Conservation (phyloP, 2,113 vertebrate species). For the Coregonus clupeaformis region DNA sequence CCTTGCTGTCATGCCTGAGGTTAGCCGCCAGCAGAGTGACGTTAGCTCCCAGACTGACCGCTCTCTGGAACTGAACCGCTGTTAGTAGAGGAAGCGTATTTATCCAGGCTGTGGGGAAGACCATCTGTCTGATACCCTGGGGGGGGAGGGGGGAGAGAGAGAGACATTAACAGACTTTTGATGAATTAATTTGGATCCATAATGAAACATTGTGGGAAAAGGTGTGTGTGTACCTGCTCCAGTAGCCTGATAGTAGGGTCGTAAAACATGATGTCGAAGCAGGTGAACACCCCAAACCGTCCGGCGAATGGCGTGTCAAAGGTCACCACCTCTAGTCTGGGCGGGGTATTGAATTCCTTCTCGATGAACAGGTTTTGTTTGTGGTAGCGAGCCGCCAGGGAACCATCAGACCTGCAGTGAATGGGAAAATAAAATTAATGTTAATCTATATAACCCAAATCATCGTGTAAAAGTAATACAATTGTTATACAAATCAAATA, state of each 20-base stretch:
- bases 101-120: conserved; percentile 93
- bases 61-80: conserved; percentile 84
- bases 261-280: conserved; percentile 92
- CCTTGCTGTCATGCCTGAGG: conserved; percentile 75
- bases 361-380: conserved; percentile 93
- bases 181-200: not conserved
- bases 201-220: not conserved
- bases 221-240: conserved; percentile 43
- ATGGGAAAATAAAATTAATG: not conserved
- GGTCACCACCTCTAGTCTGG: conserved; percentile 62
- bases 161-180: not conserved
- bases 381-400: conserved; percentile 82
- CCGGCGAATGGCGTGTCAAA: conserved; percentile 94
- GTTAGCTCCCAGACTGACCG: conserved; percentile 80
- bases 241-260: conserved; percentile 80
- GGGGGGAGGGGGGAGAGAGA: not conserved
- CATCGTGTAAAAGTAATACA: not conserved
- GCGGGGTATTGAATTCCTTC: conserved; percentile 76
- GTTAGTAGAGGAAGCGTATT: conserved; percentile 90
- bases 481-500: too few relatives aligned
- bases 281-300: conserved; percentile 86
- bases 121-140: conserved; percentile 79
- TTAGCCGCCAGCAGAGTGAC: conserved; percentile 86
- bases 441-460: too few relatives aligned
- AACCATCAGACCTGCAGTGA: conserved; percentile 66